Percentiles rank a stretch among this genome's conserved stretches.
Conservation (phyloP, 30 jellyfish, hydroid and myxozoan species). For the Nemopilema nomurai region DNA sequence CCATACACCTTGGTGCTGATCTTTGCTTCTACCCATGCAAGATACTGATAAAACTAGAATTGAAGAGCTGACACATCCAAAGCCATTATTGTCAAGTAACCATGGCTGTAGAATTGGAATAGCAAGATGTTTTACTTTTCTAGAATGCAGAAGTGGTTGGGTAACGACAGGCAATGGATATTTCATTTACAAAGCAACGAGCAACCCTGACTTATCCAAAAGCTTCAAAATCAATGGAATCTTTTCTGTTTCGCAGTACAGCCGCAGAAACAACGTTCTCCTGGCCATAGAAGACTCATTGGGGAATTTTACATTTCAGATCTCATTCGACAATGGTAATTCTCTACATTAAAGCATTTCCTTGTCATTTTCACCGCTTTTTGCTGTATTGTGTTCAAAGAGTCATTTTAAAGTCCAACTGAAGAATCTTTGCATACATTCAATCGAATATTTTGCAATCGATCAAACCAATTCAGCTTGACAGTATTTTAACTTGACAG, state of each 20-base stretch:
- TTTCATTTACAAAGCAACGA: not conserved
- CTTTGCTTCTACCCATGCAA: too few species aligned
- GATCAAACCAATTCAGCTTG: too few species aligned
- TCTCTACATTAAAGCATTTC: not conserved
- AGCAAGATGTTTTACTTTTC: too few species aligned
- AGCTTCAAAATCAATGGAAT: not conserved
- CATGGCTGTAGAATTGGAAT: too few species aligned
- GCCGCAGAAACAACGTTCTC: not conserved
- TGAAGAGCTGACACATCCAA: too few species aligned
- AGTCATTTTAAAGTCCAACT: not conserved
- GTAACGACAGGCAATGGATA: not conserved
- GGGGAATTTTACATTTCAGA: not conserved
- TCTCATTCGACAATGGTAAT: conserved; percentile 1
- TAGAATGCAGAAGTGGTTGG: conserved; percentile 12
- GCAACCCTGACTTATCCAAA: not conserved
- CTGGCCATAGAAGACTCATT: not conserved
- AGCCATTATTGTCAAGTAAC: too few species aligned
- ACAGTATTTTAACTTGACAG: too few species aligned
- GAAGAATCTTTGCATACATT: not conserved
- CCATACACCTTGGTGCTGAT: too few species aligned
- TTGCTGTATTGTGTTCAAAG: not conserved
- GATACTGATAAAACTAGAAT: too few species aligned
- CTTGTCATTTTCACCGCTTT: not conserved
- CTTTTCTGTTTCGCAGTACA: not conserved
- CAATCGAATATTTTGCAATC: too few species aligned